A percentile compares a stretch with the other conserved stretches of the same genome.
These are phyloP conservation scores for Acanthosoma haemorrhoidale DNA, from an alignment of 2,888 invertebrate genomes.

Conservation along the genomic window DNA sequence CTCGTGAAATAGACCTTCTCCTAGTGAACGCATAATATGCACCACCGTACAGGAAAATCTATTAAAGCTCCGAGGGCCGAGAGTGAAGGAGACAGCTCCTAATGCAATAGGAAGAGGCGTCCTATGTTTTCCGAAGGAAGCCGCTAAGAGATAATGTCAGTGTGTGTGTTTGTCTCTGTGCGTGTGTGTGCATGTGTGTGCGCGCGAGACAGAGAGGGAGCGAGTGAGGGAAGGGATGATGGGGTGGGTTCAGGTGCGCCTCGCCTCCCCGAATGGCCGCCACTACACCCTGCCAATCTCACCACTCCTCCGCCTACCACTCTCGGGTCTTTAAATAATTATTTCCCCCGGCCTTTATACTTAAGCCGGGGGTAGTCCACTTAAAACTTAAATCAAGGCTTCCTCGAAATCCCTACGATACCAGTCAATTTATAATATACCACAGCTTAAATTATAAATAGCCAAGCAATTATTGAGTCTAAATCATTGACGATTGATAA, in stretches of 20 bases:
- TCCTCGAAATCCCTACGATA: not conserved
- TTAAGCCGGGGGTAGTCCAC: not conserved
- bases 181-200: not conserved
- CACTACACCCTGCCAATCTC: not conserved
- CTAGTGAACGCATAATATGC: no score
- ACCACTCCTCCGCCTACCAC: not conserved
- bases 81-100: constrained; percentile 1
- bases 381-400: constrained; percentile 12
- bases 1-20: no score
- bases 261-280: constrained; percentile 5
- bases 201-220: not conserved
- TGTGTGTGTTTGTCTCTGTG: not conserved
- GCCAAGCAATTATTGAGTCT: no score
- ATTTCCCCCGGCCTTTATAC: not conserved
- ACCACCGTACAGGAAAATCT: constrained; percentile 8
- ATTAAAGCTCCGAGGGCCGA: not conserved
- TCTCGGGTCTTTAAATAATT: constrained; percentile 10
- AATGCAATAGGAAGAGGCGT: constrained; percentile 5
- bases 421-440: no score
- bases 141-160: not conserved
- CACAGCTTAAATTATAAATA: no score
- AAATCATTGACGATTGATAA: no score
- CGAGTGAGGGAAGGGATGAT: not conserved
- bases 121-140: constrained; percentile 10
- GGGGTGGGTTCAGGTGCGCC: constrained; percentile 1